phyloP scores from a whole-genome alignment of 2,113 vertebrate species.

The Mystacornis crossleyi region DNA sequence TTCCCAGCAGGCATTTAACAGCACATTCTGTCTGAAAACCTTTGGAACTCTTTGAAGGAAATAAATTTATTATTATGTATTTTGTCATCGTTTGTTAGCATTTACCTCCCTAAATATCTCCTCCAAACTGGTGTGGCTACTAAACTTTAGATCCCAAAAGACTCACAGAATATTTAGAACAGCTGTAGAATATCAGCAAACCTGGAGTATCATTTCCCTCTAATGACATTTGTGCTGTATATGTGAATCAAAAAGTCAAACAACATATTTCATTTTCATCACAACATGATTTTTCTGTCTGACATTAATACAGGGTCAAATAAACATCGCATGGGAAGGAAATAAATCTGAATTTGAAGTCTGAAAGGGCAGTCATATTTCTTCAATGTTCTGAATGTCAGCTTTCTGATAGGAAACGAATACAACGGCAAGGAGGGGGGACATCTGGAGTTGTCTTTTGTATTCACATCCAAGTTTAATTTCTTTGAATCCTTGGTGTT shows the following conservation, averaged over 20 bases:
- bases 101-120: background rate
- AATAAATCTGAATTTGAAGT: constrained; percentile 70
- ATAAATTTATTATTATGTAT: background rate
- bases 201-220: background rate
- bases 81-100: background rate
- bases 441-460: constrained; percentile 38
- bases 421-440: constrained; percentile 24
- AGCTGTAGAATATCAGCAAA: background rate
- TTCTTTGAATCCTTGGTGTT: constrained; percentile 69
- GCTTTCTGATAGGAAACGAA: constrained; percentile 71
- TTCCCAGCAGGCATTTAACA: background rate
- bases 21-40: background rate
- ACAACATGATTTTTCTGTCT: constrained; percentile 50
- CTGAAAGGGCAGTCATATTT: constrained; percentile 79
- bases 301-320: constrained; percentile 74
- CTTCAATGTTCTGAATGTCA: constrained; percentile 80
- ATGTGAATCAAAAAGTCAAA: constrained; percentile 64
- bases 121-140: background rate
- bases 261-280: constrained; percentile 67
- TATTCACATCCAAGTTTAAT: constrained; percentile 66
- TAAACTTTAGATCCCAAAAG: background rate
- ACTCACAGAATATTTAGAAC: background rate
- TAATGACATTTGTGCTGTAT: constrained; percentile 46
- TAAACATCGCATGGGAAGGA: constrained; percentile 60
- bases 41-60: background rate